phyloP scores from a whole-genome alignment of 92 coral and sea anemone species.

The Umimayanthus kanabou region DNA sequence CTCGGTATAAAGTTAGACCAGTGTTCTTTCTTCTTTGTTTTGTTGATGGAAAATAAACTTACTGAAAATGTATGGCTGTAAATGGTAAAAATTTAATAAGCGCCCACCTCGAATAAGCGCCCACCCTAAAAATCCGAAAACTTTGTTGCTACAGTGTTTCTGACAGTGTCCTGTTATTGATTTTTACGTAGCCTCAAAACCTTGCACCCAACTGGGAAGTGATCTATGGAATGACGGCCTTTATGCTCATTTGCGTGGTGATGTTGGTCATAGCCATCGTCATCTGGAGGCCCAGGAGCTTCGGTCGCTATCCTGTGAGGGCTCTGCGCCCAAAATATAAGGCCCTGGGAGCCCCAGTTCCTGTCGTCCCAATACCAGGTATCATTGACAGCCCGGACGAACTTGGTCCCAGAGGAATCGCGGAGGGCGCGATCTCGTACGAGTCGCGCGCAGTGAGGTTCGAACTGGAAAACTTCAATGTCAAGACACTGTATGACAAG shows the following conservation, averaged over 20 bases:
- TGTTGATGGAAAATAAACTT: too few species aligned
- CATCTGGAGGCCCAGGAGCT: constrained; percentile 97
- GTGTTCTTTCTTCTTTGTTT: too few species aligned
- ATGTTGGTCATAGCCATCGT: constrained; percentile 95
- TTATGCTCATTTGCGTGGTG: constrained; percentile 89
- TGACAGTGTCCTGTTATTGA: background rate
- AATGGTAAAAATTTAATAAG: too few species aligned
- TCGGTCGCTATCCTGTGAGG: constrained; percentile 84
- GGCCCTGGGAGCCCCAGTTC: constrained; percentile 98
- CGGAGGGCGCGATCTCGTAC: constrained; percentile 84
- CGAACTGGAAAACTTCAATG: constrained; percentile 95
- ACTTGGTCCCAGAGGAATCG: constrained; percentile 93
- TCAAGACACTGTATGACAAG: constrained; percentile 92
- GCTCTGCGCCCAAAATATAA: constrained; percentile 94
- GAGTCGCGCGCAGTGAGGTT: constrained; percentile 77
- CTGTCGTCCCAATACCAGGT: constrained; percentile 97
- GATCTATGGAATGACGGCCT: constrained; percentile 92
- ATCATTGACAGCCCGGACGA: constrained; percentile 85
- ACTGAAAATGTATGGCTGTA: too few species aligned
- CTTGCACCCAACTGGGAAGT: constrained; percentile 94
- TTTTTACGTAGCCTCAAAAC: constrained; percentile 77
- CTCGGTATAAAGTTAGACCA: too few species aligned
- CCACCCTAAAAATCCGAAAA: too few species aligned
- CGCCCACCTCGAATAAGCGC: too few species aligned
- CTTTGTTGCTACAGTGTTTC: too few species aligned